Base-by-base conservation (phyloP, 2,113 vertebrate species). In the Glareola pratincola region DNA sequence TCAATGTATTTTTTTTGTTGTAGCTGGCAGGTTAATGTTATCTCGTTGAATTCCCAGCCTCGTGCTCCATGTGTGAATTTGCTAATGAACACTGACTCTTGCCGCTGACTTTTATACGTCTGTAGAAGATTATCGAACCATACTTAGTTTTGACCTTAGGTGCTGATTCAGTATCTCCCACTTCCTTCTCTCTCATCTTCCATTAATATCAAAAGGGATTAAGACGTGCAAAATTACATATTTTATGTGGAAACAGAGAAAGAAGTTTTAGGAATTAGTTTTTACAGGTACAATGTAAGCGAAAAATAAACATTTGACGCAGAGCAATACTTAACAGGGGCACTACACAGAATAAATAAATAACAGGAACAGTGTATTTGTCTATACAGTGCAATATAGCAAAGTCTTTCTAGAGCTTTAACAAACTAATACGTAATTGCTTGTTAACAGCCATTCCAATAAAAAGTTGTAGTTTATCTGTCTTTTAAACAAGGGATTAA, bases 1-100 rank as follows among this genome's bases (percentile, higher is more conserved):
- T 45, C 24, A 27, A 1, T 24, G 24, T 30, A 26, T 10, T 48
- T 64, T 34, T 57, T 88, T 93, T 86, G 39, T 39, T 45, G 54
- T 64, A 36, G 45, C 36, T 75, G 57, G 24, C 56, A 54, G 57
- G 36, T 95, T 91, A 53, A 30, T 67, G 29, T 71, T 76, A 36
- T 43, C 56, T 94, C 60, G 15, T 39, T 68, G 57, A 72, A 54
- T 72, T 88, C 86, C 66, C 64, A 51, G 79, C 51, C 92, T 79
- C 3, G 1, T 92, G 71, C 37, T 88, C 68, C 51, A 83, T 37
- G 74, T 94, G 88, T 95, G 88, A 95, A 90, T 92, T 93, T 95
- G 85, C 68, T 86, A 90, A 81, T 92, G 80, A 85, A 64, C 17
- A 8, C 69, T 85, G 88, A 56, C 39, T 81, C 76, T 77, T 89